Base-by-base conservation (phyloP, 2,888 invertebrate species). In the Abscondita cerata region DNA sequence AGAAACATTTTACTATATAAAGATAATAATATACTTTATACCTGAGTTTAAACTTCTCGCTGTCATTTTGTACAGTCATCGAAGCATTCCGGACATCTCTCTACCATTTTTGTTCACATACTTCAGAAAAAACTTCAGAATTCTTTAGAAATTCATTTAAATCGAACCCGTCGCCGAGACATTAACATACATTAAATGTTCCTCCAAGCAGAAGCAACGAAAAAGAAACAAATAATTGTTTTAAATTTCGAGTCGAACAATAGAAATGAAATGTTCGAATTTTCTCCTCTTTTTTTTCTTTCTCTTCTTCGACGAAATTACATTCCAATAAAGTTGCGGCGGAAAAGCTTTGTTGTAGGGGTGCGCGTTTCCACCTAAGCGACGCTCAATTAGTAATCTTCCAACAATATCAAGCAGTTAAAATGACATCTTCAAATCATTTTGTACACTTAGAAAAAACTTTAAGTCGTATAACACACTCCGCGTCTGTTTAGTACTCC, bases 401-500 rank as follows among this genome's bases (percentile, higher is more conserved):
- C 19, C 47, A 25, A 38, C 46, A 63, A 55, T 58, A 59, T 64
- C 68, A 71, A 68, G 69, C 71, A 65, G 71, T 73, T 73, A 74
- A 75, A 73, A 69, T 70, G 70, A 72, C 69, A 71, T 71, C 72
- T 64, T 69, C 69, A 73, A 74, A 75, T 73, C 73, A 72, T 75
- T 72, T 69, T 66, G 62, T 63, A 65, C 69, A 67, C 65, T 67
- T 54, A 52, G 59, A 63, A 65, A 66, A 64, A 64, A 53, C 59
- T 56, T 51, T 53, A 55, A 47, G 59, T 70, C 73, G 67, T 75
- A 75, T 73, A 75, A 76, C 75, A 72, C 75, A 73, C 71, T 59
- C 56, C 54, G 56, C 62, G 71, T 67, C 73, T 70, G 75, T 78
- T 78, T 78, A 77, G 74, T 77, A 72, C 75, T 72, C 74, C 75